Evolutionary conservation across 2,797 vertebrate species (phyloP), one percentile per base, ranked within the genome.

Genomic region (Pygocentrus nattereri): DNA sequence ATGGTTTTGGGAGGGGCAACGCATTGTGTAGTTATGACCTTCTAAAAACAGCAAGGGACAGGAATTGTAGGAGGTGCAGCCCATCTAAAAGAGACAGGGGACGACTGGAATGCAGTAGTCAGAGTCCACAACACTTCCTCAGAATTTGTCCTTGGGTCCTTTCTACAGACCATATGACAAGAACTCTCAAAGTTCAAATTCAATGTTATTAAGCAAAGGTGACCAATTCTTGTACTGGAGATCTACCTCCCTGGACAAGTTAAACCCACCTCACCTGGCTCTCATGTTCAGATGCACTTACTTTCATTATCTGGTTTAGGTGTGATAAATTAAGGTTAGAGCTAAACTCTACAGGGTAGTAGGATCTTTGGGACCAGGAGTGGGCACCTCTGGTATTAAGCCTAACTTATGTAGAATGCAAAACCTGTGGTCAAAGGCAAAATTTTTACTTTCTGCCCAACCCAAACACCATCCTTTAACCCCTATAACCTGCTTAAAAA

Each of bases 21-120:
- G 10, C 71, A 73, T 73, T 72, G 25, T 54, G 44, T 71, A 71
- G 30, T n/a, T n/a, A n/a, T 49, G 13, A 23, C 21, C 68, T 50
- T 47, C 47, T 71, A 50, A 50, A 70, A 71, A 71, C 25, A 71
- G 69, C 7, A 18, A 27, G 52, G 25, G 19, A 31, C 15, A 30
- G 49, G 44, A 50, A 19, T 31, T 50, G 16, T 19, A 71, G 18
- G 27, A 71, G 69, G 25, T 52, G 27, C 47, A 30, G 16, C 25
- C 41, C 68, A 49, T 23, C 47, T 23, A 52, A 25, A 23, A 71
- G 11, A 64, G 27, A 47, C 34, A 30, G 25, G 7, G 69, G 27
- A 23, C 27, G 30, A 52, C 49, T 31, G 25, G 44, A 52, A 52
- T 27, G 41, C 41, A 12, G 44, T 41, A 30, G n/a, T 4, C 25